phyloP scores from a whole-genome alignment of 1,140 invertebrate genomes.

The Chionoecetes opilio region DNA sequence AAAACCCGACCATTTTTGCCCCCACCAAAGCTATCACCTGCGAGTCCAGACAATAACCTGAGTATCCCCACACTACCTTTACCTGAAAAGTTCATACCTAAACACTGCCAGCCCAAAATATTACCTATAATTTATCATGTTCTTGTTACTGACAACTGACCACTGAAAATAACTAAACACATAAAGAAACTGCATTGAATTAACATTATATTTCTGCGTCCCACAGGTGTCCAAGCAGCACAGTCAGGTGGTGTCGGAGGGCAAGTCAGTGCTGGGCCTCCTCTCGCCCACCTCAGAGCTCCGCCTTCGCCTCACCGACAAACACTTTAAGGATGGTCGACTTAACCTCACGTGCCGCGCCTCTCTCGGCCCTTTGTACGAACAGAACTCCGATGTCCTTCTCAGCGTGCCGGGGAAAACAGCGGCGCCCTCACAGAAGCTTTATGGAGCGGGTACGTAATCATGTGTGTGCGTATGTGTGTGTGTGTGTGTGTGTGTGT shows the following conservation, averaged over 20 bases:
- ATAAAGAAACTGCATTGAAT: no score
- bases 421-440: constrained; percentile 67
- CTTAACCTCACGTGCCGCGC: constrained; percentile 54
- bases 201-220: neutral
- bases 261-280: neutral
- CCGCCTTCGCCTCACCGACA: constrained; percentile 25
- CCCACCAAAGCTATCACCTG: neutral
- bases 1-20: neutral
- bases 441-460: constrained; percentile 58
- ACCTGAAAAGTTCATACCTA: no score
- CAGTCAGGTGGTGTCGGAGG: constrained; percentile 10
- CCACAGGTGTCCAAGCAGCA: constrained; percentile 33
- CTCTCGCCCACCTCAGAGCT: constrained; percentile 54
- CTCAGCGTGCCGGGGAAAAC: constrained; percentile 40
- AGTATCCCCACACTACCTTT: neutral
- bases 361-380: constrained; percentile 40
- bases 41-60: neutral
- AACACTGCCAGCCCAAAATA: no score
- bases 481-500: constrained; percentile 29
- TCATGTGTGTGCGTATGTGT: neutral
- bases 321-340: constrained; percentile 57
- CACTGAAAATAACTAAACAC: no score
- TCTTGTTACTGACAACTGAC: no score
- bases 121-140: no score
- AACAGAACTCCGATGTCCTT: constrained; percentile 41